phyloP scores from a whole-genome alignment of 2,888 invertebrate genomes.

The Petrolisthes manimaculis region DNA sequence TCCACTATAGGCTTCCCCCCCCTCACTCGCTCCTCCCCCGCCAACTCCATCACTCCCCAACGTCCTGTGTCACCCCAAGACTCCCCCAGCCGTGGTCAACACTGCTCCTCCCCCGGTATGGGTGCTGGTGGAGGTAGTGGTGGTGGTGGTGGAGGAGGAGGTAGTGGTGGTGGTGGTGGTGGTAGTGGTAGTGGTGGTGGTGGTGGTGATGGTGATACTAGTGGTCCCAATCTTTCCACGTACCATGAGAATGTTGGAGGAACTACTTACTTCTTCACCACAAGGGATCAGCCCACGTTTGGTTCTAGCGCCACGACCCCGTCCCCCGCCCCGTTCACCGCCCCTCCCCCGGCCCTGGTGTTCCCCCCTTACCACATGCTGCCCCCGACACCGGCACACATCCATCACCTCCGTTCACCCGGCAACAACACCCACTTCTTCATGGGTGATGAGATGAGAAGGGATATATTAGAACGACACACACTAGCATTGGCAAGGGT shows the following conservation, averaged over 20 bases:
- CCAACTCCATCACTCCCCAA: conserved; percentile 45
- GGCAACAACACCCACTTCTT: conserved; percentile 75
- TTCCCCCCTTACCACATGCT: conserved; percentile 60
- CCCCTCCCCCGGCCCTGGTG: conserved; percentile 46
- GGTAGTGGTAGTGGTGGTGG: conserved; percentile 15
- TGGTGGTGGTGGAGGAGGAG: conserved; percentile 22
- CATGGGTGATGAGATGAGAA: conserved; percentile 85
- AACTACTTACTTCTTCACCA: conserved; percentile 66
- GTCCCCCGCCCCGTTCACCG: conserved; percentile 41
- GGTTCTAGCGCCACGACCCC: conserved; percentile 28
- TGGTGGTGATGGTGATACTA: conserved; percentile 27
- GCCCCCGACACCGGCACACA: conserved; percentile 63
- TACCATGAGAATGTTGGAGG: conserved; percentile 66
- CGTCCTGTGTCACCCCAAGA: conserved; percentile 45
- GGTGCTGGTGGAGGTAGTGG: conserved; percentile 32
- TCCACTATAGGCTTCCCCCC: conserved; percentile 46
- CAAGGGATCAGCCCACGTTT: conserved; percentile 46
- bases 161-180: conserved; percentile 30
- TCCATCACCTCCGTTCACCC: conserved; percentile 61
- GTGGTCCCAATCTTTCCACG: conserved; percentile 43
- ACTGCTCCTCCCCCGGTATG: conserved; percentile 35
- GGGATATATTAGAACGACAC: conserved; percentile 83
- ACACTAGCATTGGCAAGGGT: conserved; percentile 81
- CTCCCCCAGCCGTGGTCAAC: conserved; percentile 37
- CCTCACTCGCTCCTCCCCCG: conserved; percentile 47